These are phyloP conservation scores for Dicycla oo DNA, from an alignment of 2,888 invertebrate genomes.

Conservation along the genomic window DNA sequence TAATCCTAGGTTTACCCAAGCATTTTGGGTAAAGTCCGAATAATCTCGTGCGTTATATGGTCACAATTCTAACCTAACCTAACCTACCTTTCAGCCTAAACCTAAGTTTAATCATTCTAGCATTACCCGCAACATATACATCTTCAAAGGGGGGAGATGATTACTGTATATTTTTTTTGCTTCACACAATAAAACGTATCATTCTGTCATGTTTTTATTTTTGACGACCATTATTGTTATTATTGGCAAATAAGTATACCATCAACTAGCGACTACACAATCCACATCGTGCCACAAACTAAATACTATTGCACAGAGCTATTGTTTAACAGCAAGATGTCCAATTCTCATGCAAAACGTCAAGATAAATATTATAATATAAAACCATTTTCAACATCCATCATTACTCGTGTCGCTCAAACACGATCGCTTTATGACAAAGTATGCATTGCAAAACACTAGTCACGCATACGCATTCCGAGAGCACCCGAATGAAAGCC, in stretches of 20 bases:
- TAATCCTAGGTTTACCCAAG: no score
- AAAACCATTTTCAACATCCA: conserved; percentile 55
- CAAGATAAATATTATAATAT: conserved; percentile 59
- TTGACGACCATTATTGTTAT: background rate
- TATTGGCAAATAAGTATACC: conserved; percentile 2
- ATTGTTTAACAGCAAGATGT: conserved; percentile 52
- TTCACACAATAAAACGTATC: no score
- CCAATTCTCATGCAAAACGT: conserved; percentile 60
- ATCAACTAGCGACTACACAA: conserved; percentile 27
- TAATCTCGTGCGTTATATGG: no score
- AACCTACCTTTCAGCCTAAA: no score
- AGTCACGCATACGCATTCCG: conserved; percentile 65
- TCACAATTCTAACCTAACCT: no score
- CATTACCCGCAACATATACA: no score
- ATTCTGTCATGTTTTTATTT: background rate
- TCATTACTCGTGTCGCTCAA: conserved; percentile 58
- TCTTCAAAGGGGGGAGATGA: no score
- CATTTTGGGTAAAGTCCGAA: no score
- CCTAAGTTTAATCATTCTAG: no score
- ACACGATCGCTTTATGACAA: conserved; percentile 59
- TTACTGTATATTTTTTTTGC: no score
- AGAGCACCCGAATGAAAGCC: conserved; percentile 73
- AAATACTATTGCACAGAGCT: conserved; percentile 54
- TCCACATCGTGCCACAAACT: conserved; percentile 47
- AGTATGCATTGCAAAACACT: conserved; percentile 56